Evolutionary conservation across 2,113 vertebrate genomes (phyloP), one percentile per base, ranked within the genome.

Genomic region (Eptesicus fuscus): DNA sequence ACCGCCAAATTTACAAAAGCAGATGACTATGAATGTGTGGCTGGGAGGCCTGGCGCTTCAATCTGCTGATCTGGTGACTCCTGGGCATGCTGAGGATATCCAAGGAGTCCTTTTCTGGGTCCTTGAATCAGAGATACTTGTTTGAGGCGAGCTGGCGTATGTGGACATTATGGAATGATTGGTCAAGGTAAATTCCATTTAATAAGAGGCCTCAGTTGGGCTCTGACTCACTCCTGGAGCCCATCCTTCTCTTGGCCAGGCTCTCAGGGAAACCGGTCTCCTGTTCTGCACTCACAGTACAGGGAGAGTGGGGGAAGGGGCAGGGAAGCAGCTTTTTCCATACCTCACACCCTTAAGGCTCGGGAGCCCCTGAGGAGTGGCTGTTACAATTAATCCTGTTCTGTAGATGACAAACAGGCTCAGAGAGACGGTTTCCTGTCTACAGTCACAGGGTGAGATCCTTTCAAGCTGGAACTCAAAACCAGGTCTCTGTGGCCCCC

Each of bases 391-490:
- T 22, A 53, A 42, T 22, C 28, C 6, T 37, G 44, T 59, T 61
- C 49, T 37, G 14, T 53, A 16, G 63, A 63, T 25, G 35, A 53
- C 61, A 59, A 28, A 40, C 22, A 28, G 71, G 61, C 17, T 22
- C 74, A 22, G 84, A 30, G 61, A 79, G 28, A 13, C 14, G 32
- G 32, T 23, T 49, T 90, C 32, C 70, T 90, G 28, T 61, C 32
- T 1, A 5, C 5, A 7, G 25, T 78, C 40, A 35, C 37, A 2
- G 0, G 32, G 56, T 0, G 6, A 53, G 51, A 65, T 78, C 0
- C 0, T 7, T 59, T 90, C 44, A 25, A 86, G 63, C 4, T 28
- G n/a, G 83, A 53, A 28, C 69, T 51, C 23, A 32, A 32, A 28
- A 25, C 40, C 65, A 16, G 51, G 61, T 61, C 20, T 14, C 20